Evolutionary conservation across 2,797 vertebrate genomes (phyloP).

Genomic region (Gambelia wislizenii): DNA sequence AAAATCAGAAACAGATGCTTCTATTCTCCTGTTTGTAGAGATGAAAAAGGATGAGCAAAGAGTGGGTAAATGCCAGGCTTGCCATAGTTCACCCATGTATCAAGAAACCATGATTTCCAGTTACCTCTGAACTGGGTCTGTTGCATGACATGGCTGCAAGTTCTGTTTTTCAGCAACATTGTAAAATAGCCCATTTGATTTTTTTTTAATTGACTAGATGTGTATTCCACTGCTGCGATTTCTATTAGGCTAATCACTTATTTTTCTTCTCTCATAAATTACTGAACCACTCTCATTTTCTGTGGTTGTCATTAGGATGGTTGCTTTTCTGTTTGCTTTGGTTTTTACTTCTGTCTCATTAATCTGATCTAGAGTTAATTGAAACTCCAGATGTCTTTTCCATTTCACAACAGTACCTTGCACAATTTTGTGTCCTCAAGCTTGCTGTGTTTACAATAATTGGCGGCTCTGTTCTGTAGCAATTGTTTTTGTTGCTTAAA

Average conservation of each 20-base stretch:
- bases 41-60: not conserved
- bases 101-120: not conserved
- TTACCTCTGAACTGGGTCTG: not conserved
- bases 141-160: not conserved
- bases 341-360: not conserved
- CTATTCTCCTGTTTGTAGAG: not conserved
- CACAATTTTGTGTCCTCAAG: not conserved
- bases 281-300: not conserved
- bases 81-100: not conserved
- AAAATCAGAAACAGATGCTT: not conserved
- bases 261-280: not conserved
- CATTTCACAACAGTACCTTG: conserved; percentile 11
- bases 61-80: not conserved
- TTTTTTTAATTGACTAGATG: not conserved
- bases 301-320: not conserved
- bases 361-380: not conserved
- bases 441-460: not conserved
- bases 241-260: not conserved
- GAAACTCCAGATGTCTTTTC: conserved; percentile 16
- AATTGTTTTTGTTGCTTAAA: not conserved
- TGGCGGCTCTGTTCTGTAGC: not conserved
- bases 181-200: not conserved
- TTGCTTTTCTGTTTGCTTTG: conserved; percentile 9
- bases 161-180: not conserved
- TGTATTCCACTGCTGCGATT: not conserved